Conservation (phyloP, 2,113 vertebrate genomes). For the Turnix velox region DNA sequence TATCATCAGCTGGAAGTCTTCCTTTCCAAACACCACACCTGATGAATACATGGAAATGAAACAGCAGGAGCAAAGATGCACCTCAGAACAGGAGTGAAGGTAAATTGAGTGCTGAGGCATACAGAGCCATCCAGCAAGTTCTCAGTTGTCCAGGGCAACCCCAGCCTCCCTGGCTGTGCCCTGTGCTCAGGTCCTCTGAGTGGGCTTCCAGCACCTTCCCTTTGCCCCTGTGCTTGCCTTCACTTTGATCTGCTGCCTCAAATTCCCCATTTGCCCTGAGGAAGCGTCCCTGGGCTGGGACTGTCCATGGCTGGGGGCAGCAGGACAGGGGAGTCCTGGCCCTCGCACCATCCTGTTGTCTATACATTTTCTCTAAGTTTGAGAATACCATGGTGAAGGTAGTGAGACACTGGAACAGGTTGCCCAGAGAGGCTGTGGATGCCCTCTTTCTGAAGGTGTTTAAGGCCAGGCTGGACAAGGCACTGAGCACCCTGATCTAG, state of each 20-base stretch:
- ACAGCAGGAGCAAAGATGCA: not conserved
- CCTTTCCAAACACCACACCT: not conserved
- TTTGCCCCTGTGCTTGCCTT: too few species aligned
- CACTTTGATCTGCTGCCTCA: too few species aligned
- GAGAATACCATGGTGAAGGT: not conserved
- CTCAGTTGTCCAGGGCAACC: not conserved
- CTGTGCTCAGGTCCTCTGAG: not conserved
- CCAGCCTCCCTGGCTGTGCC: not conserved
- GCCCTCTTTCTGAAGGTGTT: too few species aligned
- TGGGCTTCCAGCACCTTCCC: not conserved
- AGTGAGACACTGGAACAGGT: too few species aligned
- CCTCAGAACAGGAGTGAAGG: not conserved
- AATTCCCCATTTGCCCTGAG: accelerated
- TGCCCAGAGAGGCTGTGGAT: too few species aligned
- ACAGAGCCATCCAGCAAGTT: not conserved
- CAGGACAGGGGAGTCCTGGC: not conserved
- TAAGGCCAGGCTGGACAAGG: too few species aligned
- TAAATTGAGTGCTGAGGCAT: not conserved
- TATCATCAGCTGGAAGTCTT: not conserved
- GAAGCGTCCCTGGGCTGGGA: not conserved
- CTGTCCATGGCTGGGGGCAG: not conserved
- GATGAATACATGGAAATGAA: not conserved
- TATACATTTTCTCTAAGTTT: not conserved
- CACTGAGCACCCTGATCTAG: too few species aligned
- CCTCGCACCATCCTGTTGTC: not conserved